Conservation (phyloP, 2,797 vertebrate genomes). For the Leuciscus waleckii region DNA sequence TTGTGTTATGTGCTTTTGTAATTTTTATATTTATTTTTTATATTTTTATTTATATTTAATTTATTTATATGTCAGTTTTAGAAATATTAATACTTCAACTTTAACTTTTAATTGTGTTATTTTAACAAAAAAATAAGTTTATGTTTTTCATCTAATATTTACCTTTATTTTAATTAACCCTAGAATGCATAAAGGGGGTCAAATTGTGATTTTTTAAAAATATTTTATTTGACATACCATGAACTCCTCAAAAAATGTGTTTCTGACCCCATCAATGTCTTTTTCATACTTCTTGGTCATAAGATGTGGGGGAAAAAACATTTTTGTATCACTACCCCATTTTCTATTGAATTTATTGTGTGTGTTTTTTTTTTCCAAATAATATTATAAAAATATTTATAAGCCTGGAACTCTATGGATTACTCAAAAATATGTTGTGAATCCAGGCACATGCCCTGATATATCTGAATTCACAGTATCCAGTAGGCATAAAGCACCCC, state of each 20-base stretch:
- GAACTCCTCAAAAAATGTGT: too few species aligned
- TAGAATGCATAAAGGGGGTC: background rate
- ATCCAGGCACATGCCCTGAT: too few species aligned
- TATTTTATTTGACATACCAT: background rate
- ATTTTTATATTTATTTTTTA: background rate
- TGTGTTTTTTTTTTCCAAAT: too few species aligned
- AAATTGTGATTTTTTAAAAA: background rate
- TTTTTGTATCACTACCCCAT: background rate
- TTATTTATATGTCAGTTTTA: background rate
- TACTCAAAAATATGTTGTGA: too few species aligned
- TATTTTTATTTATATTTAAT: background rate
- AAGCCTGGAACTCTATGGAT: too few species aligned
- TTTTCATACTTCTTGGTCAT: background rate
- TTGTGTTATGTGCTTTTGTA: background rate
- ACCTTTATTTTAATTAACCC: background rate
- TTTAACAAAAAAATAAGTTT: background rate
- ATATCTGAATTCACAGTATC: too few species aligned
- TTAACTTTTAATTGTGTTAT: background rate
- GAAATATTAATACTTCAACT: background rate
- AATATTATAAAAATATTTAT: too few species aligned
- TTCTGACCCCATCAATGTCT: background rate
- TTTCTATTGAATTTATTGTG: background rate
- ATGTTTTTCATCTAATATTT: background rate
- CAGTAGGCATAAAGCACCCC: too few species aligned
- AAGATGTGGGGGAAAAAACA: background rate